Base-by-base conservation (phyloP, 2,113 vertebrate species). In the Argyrosomus japonicus region DNA sequence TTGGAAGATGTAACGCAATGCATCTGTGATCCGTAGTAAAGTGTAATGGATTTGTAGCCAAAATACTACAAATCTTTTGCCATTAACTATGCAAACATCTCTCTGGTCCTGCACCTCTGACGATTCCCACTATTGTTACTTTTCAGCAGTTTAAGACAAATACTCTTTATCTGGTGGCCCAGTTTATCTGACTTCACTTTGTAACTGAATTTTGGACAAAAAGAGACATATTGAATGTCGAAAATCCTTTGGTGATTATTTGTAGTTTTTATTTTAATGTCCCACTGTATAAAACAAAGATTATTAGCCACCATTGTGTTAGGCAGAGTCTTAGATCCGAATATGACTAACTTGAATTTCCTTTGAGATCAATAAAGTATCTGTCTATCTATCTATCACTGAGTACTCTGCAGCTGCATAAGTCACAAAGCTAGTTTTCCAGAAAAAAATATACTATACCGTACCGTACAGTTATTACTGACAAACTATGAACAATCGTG, bases 1-100 rank as follows among this genome's bases (percentile, higher is more conserved):
- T 48, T 47, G 11, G 10, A 84, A 74, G 36, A 71, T 21, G 65
- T 43, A 65, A 27, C 40, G 23, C 21, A n/a, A 29, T 53, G 29
- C 3, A 40, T 14, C 25, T 11, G 18, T 36, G n/a, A 18, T 12
- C 9, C 0, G 0, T 9, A 32, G 56, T 15, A 21, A 29, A 21
- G 27, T 6, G 51, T n/a, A 54, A 53, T 21, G 8, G 18, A 53
- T 53, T 21, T 53, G 50, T 53, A 53, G 50, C 19, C 8, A 53
- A 21, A 21, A 21, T 7, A 53, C 36, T 40, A 9, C 36, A 40
- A 40, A 9, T 32, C 17, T 32, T 61, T 4, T 60, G 3, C 25
- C 0, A 1, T 27, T 25, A 58, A 25, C 5, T 15, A 15, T 45
- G 19, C 17, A 7, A 18, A 63, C 27, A 27, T 27, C 47, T 45